Base-by-base conservation (phyloP, 2,888 invertebrate species). In the Thymelicus lineola region DNA sequence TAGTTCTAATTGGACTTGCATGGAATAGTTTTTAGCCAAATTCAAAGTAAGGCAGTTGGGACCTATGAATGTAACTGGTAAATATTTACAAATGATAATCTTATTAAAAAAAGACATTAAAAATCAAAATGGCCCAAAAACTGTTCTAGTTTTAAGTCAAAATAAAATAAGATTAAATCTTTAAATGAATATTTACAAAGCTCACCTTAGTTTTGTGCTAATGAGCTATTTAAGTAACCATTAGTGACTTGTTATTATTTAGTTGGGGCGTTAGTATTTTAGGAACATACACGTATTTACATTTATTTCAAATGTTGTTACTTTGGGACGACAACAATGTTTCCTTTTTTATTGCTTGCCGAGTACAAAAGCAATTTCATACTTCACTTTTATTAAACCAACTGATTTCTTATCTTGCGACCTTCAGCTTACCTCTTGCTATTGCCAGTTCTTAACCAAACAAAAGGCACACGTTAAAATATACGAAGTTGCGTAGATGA, bases 401-500 rank as follows among this genome's bases (percentile, higher is more conserved):
- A 84, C 83, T 82, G 85, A 86, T 88, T 91, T 87, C 91, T 93
- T 93, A 93, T 93, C 93, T 63, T 87, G 79, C 83, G 88, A 89
- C 92, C 92, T 93, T 93, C 91, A 85, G 82, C 81, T 74, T 73
- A 74, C 75, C 75, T 75, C 75, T 74, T 80, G 83, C 20, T 53
- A 53, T 53, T 53, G 53, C 53, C 84, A 83, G 74, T 74, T 75
- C 75, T 75, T 72, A 73, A 73, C 74, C 73, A 77, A 77, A 69
- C 62, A 63, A 62, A 62, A 61, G 55, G 42, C 10, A 62, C 45
- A 61, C 35, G 57, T 48, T 57, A 63, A 57, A 63, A 48, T 58
- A 36, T 58, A 57, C 48, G 38, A 63, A 63, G 45, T 59, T 72
- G 48, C 69, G 59, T 50, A 69, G 46, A 68, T 71, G 64, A 45